Percentiles rank a stretch among this genome's conserved stretches.
phyloP scores from a whole-genome alignment of 2,113 vertebrate species.

The Pterocles gutturalis region DNA sequence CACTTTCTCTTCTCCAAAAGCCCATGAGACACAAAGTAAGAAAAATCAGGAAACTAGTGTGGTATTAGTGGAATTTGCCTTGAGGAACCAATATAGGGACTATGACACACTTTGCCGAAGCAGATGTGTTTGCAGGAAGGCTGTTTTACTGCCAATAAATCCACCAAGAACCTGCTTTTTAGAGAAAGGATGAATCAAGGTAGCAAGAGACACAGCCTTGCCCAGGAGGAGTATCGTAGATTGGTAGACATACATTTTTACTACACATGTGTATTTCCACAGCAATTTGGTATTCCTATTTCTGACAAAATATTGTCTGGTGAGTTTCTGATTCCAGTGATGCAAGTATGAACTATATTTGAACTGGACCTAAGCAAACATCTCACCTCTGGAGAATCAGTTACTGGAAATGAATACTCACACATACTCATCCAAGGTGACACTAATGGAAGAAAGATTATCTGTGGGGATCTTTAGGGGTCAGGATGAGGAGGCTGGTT shows the following conservation, averaged over 20 bases:
- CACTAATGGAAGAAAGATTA: neutral
- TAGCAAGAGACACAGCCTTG: neutral
- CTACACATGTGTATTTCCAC: neutral
- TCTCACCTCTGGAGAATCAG: neutral
- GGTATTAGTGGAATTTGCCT: neutral
- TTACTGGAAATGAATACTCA: neutral
- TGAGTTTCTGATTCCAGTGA: neutral
- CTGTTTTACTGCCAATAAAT: neutral
- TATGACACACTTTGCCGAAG: neutral
- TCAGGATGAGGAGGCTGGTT: neutral
- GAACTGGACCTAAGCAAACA: neutral
- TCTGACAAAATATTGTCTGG: neutral
- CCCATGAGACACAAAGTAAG: neutral
- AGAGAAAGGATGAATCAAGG: neutral
- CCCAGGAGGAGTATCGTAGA: neutral
- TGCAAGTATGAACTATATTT: neutral
- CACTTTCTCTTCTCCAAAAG: neutral
- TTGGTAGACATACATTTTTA: neutral
- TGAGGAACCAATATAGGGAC: neutral
- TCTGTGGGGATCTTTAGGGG: neutral
- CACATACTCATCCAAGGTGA: neutral
- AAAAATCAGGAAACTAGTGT: neutral
- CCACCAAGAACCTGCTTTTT: neutral
- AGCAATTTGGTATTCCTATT: neutral
- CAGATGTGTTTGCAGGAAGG: neutral